phyloP scores from a whole-genome alignment of 2,888 invertebrate species.

The Pristionchus entomophagus region DNA sequence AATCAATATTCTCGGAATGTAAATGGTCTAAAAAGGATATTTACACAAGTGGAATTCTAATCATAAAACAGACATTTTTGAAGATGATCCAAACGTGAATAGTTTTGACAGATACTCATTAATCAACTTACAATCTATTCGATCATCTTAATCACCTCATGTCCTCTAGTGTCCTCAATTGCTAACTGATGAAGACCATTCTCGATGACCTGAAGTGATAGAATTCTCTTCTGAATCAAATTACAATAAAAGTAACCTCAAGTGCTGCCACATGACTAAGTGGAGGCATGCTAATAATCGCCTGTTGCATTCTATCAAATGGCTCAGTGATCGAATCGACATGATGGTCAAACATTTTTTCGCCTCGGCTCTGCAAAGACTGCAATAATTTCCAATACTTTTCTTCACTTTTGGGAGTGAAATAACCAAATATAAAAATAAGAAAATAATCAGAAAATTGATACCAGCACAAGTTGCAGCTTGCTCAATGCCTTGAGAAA shows the following conservation, averaged over 20 bases:
- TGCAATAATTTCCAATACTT: too few species aligned
- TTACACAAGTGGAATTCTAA: too few species aligned
- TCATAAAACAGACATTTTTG: too few species aligned
- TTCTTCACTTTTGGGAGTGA: too few species aligned
- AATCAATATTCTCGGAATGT: too few species aligned
- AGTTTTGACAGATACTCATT: neutral
- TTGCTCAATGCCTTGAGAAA: neutral
- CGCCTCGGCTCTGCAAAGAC: neutral
- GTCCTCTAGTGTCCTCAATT: neutral
- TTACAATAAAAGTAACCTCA: neutral
- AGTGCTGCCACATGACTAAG: neutral
- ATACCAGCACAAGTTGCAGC: neutral
- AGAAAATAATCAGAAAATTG: neutral
- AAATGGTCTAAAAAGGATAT: too few species aligned
- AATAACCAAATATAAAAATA: too few species aligned
- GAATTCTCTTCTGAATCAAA: neutral
- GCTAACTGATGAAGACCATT: neutral
- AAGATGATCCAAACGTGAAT: too few species aligned
- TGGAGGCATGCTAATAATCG: neutral
- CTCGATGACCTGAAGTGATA: neutral
- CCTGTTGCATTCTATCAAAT: slow-evolving; percentile 12
- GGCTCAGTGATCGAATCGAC: neutral
- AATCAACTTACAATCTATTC: slow-evolving; percentile 14
- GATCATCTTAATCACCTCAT: neutral
- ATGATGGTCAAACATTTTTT: neutral